phyloP scores from a whole-genome alignment of 2,888 invertebrate species.

The Oxycera nigricornis region DNA sequence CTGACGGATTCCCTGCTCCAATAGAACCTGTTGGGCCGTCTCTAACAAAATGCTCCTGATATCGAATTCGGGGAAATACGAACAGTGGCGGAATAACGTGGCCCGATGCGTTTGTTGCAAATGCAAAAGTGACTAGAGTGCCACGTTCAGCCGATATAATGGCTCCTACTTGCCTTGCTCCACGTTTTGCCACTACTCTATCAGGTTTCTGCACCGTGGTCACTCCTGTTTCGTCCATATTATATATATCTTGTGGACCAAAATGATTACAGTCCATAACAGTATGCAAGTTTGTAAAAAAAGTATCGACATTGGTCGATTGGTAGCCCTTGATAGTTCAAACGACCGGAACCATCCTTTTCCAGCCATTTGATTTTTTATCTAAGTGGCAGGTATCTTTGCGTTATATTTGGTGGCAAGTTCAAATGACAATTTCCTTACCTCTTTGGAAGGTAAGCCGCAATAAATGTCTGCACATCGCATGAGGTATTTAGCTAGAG shows the following conservation, averaged over 20 bases:
- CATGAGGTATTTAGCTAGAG: no score
- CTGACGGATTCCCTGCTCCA: slow-evolving; percentile 38
- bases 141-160: slow-evolving; percentile 56
- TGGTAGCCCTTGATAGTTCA: no score
- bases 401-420: no score
- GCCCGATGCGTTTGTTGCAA: slow-evolving; percentile 52
- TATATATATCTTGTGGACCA: slow-evolving; percentile 48
- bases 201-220: slow-evolving; percentile 52
- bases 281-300: slow-evolving; percentile 50
- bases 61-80: slow-evolving; percentile 51
- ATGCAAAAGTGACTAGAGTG: slow-evolving; percentile 52
- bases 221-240: slow-evolving; percentile 52
- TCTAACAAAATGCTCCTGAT: slow-evolving; percentile 16
- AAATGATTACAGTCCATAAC: slow-evolving; percentile 49
- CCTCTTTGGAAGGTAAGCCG: no score
- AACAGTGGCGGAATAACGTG: slow-evolving; percentile 55
- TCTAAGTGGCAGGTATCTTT: no score
- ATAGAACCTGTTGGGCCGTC: slow-evolving; percentile 13
- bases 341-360: no score
- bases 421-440: no score
- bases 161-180: slow-evolving; percentile 55
- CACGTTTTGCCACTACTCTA: slow-evolving; percentile 50
- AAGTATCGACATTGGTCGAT: slow-evolving; percentile 48
- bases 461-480: no score
- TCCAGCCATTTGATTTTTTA: no score